A percentile compares a stretch with the other conserved stretches of the same genome.
phyloP scores from a whole-genome alignment of 2,888 invertebrate genomes.

The Aspidapion aeneum region DNA sequence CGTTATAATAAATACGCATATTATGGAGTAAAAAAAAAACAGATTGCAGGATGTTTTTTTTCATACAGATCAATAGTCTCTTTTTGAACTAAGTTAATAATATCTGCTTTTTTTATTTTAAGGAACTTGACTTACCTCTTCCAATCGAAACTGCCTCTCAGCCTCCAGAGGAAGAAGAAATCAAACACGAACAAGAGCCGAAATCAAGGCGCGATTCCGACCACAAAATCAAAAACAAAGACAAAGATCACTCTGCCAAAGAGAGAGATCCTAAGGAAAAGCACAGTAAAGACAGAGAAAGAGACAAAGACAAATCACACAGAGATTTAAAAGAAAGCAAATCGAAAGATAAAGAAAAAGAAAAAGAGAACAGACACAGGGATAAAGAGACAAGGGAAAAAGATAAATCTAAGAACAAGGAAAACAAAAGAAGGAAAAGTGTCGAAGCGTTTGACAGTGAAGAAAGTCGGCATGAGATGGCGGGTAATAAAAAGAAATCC shows the following conservation, averaged over 20 bases:
- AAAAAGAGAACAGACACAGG: neutral
- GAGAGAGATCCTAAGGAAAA: too few species aligned
- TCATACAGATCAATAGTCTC: too few species aligned
- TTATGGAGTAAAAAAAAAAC: too few species aligned
- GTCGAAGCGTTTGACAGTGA: conserved; percentile 5
- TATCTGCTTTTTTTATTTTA: neutral
- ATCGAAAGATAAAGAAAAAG: conserved; percentile 5
- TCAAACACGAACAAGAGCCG: neutral
- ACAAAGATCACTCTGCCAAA: neutral
- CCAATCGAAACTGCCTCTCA: neutral
- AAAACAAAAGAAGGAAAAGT: conserved; percentile 38
- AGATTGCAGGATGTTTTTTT: too few species aligned
- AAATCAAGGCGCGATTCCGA: neutral
- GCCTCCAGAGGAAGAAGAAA: neutral
- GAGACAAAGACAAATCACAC: neutral
- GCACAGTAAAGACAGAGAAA: too few species aligned
- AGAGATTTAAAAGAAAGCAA: neutral
- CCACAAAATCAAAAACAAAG: neutral
- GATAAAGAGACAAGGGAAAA: conserved; percentile 18
- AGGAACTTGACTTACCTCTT: neutral
- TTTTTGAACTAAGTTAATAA: too few species aligned
- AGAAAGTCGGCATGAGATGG: conserved; percentile 43
- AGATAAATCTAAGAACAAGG: conserved; percentile 24
- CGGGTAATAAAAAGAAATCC: conserved; percentile 40
- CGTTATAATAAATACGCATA: too few species aligned